These are phyloP conservation scores for human (Homo sapiens) DNA, from an alignment of 2,113 vertebrate genomes.

Conservation along the genomic window DNA sequence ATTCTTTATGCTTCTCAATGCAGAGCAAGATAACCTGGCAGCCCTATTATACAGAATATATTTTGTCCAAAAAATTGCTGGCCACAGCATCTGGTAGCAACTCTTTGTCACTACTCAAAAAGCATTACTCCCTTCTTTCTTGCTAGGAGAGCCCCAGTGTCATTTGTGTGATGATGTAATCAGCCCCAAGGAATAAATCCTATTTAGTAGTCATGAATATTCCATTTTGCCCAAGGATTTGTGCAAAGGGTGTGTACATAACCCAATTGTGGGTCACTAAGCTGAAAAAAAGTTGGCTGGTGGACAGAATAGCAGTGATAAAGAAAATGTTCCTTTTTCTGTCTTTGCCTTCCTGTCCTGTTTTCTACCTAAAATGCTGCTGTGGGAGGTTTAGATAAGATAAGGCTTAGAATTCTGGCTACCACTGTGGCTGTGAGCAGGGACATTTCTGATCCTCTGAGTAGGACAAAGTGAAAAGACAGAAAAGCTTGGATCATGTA, in stretches of 20 bases:
- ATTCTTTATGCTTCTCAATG: background rate
- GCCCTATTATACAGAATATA: background rate
- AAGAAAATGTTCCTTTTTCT: background rate
- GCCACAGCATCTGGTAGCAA: background rate
- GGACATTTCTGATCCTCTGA: background rate
- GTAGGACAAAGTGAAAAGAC: background rate
- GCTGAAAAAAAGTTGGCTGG: background rate
- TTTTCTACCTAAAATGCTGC: background rate
- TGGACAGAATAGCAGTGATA: background rate
- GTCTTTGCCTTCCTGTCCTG: background rate
- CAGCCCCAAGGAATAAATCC: background rate
- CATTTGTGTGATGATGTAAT: background rate
- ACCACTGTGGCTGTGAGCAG: background rate
- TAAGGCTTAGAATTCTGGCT: background rate
- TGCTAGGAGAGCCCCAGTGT: background rate
- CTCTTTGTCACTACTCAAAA: background rate
- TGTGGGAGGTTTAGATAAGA: background rate
- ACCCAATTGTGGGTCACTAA: background rate
- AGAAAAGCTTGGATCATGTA: background rate
- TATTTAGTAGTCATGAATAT: background rate
- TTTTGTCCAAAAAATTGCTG: background rate
- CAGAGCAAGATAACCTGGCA: background rate
- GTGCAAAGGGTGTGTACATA: background rate
- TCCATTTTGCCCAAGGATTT: background rate
- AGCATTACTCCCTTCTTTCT: background rate